A percentile compares a stretch with the other conserved stretches of the same genome.
Conservation (phyloP, 2,888 invertebrate genomes). For the Agrilus biguttatus region DNA sequence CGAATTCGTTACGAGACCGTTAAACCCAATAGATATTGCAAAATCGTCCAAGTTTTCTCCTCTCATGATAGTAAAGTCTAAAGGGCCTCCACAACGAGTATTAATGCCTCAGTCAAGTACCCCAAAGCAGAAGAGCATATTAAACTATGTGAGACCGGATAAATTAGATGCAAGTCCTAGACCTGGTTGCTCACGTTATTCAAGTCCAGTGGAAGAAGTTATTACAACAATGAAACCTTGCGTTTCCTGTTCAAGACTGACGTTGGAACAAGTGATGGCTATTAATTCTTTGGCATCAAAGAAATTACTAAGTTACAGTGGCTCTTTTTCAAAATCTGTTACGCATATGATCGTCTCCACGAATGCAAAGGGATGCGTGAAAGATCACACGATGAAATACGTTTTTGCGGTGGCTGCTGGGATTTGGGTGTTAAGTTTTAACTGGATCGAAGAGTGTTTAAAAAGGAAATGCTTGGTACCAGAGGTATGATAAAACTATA, state of each 20-base stretch:
- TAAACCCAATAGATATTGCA: slow-evolving; percentile 14
- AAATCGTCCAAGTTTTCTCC: slow-evolving; percentile 17
- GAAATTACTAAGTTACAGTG: slow-evolving; percentile 20
- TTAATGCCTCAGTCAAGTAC: slow-evolving; percentile 15
- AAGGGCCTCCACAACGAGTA: slow-evolving; percentile 5
- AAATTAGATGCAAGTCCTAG: neutral
- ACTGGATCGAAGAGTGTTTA: slow-evolving; percentile 39
- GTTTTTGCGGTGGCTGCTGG: slow-evolving; percentile 41
- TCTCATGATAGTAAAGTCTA: slow-evolving; percentile 13
- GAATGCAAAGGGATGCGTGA: slow-evolving; percentile 19
- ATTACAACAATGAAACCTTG: slow-evolving; percentile 16
- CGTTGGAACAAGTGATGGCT: slow-evolving; percentile 18
- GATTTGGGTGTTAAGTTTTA: slow-evolving; percentile 40
- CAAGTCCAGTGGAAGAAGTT: neutral
- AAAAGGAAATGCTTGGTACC: slow-evolving; percentile 27
- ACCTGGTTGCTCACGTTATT: neutral
- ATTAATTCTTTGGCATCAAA: slow-evolving; percentile 21
- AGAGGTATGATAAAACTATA: slow-evolving; percentile 29
- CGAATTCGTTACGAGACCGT: neutral
- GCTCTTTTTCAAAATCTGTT: slow-evolving; percentile 18
- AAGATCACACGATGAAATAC: slow-evolving; percentile 35
- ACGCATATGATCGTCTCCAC: slow-evolving; percentile 27
- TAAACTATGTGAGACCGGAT: slow-evolving; percentile 16
- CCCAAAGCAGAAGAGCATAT: slow-evolving; percentile 24
- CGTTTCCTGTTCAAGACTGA: slow-evolving; percentile 22